A percentile compares a stretch with the other conserved stretches of the same genome.
These are phyloP conservation scores for Chydorus sphaericus DNA, from an alignment of 2,888 invertebrate genomes.

Conservation along the genomic window DNA sequence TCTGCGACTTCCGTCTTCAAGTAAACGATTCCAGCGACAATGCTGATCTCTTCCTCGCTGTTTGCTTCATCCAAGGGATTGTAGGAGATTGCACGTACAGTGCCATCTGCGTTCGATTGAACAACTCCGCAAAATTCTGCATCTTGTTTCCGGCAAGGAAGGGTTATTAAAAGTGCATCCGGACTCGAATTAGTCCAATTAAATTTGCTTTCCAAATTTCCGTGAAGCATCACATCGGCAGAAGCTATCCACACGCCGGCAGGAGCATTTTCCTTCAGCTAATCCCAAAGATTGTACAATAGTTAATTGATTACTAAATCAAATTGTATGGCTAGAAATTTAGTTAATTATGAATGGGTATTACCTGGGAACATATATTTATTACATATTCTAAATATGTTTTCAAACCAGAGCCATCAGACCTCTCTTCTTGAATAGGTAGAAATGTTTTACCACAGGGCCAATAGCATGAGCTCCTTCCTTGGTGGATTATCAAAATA, in stretches of 20 bases:
- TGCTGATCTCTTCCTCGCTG: slow-evolving; percentile 23
- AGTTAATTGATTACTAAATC: too few species aligned
- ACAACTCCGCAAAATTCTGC: slow-evolving; percentile 31
- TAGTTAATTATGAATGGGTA: too few species aligned
- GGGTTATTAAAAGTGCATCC: slow-evolving; percentile 28
- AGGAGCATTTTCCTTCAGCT: slow-evolving; percentile 25
- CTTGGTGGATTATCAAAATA: slow-evolving; percentile 28
- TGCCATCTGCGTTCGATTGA: slow-evolving; percentile 24
- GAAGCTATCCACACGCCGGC: slow-evolving; percentile 34
- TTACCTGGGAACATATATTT: slow-evolving; percentile 17
- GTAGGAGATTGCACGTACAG: slow-evolving; percentile 24
- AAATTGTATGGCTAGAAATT: too few species aligned
- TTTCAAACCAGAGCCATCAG: not conserved
- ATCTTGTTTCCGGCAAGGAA: slow-evolving; percentile 25
- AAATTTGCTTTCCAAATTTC: not conserved
- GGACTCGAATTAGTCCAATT: not conserved
- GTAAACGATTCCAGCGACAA: slow-evolving; percentile 32
- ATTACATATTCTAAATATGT: slow-evolving; percentile 18
- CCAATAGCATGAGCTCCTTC: slow-evolving; percentile 18
- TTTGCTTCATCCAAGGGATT: slow-evolving; percentile 20
- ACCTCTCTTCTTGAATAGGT: slow-evolving; percentile 8
- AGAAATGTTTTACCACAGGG: slow-evolving; percentile 19
- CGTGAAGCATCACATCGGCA: slow-evolving; percentile 28
- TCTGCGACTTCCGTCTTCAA: slow-evolving; percentile 28
- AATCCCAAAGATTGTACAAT: not conserved